Conservation (phyloP, 1,140 invertebrate genomes). For the Bombyx mandarina region DNA sequence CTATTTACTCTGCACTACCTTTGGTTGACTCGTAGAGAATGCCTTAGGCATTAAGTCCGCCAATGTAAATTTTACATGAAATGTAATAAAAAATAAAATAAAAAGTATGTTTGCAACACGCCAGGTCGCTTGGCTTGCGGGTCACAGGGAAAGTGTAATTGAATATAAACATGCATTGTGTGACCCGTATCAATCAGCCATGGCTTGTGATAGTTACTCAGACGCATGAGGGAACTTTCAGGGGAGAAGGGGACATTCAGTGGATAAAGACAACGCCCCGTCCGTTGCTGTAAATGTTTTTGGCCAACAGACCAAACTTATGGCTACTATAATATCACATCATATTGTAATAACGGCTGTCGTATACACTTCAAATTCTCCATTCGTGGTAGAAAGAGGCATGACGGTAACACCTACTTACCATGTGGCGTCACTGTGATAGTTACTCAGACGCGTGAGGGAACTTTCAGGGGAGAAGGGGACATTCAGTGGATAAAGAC, state of each 20-base stretch:
- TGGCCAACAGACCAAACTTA: too few species aligned
- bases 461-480: background rate
- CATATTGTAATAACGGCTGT: too few species aligned
- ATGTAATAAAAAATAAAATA: conserved; percentile 40
- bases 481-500: too few species aligned
- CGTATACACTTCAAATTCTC: too few species aligned
- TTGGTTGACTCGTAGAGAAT: too few species aligned
- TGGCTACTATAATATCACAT: too few species aligned
- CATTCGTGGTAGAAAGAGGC: background rate
- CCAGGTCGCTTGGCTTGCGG: conserved; percentile 9
- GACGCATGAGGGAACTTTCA: conserved; percentile 5
- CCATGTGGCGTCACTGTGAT: background rate
- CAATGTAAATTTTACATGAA: background rate
- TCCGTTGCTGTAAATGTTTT: too few species aligned
- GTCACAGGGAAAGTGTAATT: conserved; percentile 38
- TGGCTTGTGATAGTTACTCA: conserved; percentile 5
- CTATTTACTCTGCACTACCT: too few species aligned
- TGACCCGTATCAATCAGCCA: conserved; percentile 52
- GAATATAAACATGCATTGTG: conserved; percentile 58
- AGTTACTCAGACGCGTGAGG: conserved; percentile 4
- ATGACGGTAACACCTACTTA: background rate
- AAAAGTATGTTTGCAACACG: conserved; percentile 39
- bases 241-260: too few species aligned
- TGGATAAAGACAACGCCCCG: too few species aligned
- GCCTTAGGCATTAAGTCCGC: too few species aligned